Evolutionary conservation across 2,113 vertebrate species (phyloP), one percentile per base, ranked within the genome.

Genomic region (Indri indri): DNA sequence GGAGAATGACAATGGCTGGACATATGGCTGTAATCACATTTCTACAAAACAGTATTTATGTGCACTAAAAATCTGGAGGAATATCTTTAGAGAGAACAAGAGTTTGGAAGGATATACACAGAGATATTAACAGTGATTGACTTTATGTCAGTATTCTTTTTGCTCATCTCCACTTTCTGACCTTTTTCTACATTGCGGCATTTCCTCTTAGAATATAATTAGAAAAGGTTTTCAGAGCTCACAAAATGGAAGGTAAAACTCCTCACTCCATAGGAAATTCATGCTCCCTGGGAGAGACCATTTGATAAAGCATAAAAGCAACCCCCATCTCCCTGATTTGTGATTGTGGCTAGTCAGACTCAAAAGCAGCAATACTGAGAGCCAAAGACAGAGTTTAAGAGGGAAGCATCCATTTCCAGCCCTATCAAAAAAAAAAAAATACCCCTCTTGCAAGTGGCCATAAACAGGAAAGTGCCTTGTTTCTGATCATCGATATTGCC

Each of bases 131-230:
- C 32, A 61, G 45, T 27, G 14, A 45, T 9, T 27, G 42, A 89
- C 23, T 50, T 10, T 16, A 34, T 22, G 32, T 57, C 23, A 12
- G 3, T 16, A 1, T 84, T 68, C 27, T 52, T 79, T 82, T 70
- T 54, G 42, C 32, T 88, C 8, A 59, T 88, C 80, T 96, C 14
- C 27, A 59, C 88, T 63, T 88, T 79, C 45, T 92, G 45, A 59
- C 57, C n/a, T 77, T 52, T 52, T 42, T 80, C 88, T 63, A 63
- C 37, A 79, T 50, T 84, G 59, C 52, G 73, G 70, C 40, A 52
- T 92, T 97, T 92, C 87, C 81, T 95, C 85, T 88, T 88, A 66
- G 79, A 85, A 65, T 94, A 91, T 63, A 85, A 91, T 88, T 94
- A 98, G 81, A 92, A 95, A 92, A 77, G 30, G 22, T 88, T 90